Evolutionary conservation across 2,113 vertebrate genomes (phyloP).

Genomic region (Hydrochoerus hydrochaeris): DNA sequence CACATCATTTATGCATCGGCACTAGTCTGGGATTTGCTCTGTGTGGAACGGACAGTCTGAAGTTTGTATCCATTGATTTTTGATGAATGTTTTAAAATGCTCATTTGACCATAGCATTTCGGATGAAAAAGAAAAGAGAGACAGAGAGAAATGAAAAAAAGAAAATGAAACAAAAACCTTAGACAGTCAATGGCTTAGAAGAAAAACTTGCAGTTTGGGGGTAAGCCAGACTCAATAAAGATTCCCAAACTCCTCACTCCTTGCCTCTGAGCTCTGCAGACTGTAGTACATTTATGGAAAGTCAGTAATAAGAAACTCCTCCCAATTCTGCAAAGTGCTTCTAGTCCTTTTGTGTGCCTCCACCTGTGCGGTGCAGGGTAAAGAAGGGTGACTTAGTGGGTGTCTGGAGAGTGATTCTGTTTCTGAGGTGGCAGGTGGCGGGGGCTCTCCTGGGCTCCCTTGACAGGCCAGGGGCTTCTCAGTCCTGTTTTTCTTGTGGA

Average conservation of each 20-base stretch:
- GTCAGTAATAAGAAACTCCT: neutral
- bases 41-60: constrained; percentile 80
- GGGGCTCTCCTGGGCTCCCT: neutral
- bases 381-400: neutral
- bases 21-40: constrained; percentile 77
- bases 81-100: constrained; percentile 82
- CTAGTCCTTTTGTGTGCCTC: neutral
- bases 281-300: constrained; percentile 58
- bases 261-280: constrained; percentile 54
- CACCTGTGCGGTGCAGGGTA: neutral
- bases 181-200: constrained; percentile 80
- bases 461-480: neutral
- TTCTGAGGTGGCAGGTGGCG: neutral
- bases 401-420: neutral
- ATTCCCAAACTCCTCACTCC: constrained; percentile 64
- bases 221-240: constrained; percentile 77
- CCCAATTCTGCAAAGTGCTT: neutral
- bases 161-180: neutral
- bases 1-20: constrained; percentile 88
- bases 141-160: no score
- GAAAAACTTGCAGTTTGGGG: constrained; percentile 82
- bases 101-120: constrained; percentile 83
- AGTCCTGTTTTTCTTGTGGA: neutral
- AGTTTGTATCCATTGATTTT: constrained; percentile 78
- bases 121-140: constrained; percentile 67